Base-by-base conservation (phyloP, 2,113 vertebrate genomes). In the Rhinoderma darwinii region DNA sequence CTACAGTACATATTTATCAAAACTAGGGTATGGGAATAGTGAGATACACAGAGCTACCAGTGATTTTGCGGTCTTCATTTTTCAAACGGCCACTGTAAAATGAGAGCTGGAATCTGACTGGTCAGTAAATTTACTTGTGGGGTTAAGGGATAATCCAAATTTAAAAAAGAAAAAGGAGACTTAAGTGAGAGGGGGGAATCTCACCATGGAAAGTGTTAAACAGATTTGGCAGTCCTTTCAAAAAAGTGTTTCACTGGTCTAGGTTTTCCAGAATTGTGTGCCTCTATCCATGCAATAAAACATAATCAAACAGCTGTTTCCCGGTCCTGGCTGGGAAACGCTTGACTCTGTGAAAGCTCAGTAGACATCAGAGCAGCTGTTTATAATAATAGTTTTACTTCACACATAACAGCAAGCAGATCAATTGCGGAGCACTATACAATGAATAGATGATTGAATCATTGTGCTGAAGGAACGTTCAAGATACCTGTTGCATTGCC, bases 401-500 rank as follows among this genome's bases (percentile, higher is more conserved):
- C 30, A 22, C 37, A 86, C 83, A 61, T 84, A 61, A 84, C 51
- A 37, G 73, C 54, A 77, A 84, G 39, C 74, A 77, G 54, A 85
- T 80, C 66, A 37, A 81, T 81, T 41, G 35, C 32, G 61, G 5
- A 85, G 41, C 54, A 44, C 74, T 85, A 85, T 47, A 44, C 56
- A 85, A 77, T 76, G 41, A 85, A 50, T 27, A 44, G 47, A 77
- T 47, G 72, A 43, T 59, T 63, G 54, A 73, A 74, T 83, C 41
- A 43, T 20, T 43, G 79, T 32, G 39, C n/a, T 83, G 43, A 84
- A 78, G 76, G 37, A 63, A 82, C 39, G 22, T 35, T 54, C 35
- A 30, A 32, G 25, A 66, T 86, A 93, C 92, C 90, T 92, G 86
- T 88, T 92, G 85, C 39, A 89, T 84, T 78, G 89, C 87, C 88